Base-by-base conservation (phyloP, 1,140 invertebrate genomes). In the Ridgeia piscesae region DNA sequence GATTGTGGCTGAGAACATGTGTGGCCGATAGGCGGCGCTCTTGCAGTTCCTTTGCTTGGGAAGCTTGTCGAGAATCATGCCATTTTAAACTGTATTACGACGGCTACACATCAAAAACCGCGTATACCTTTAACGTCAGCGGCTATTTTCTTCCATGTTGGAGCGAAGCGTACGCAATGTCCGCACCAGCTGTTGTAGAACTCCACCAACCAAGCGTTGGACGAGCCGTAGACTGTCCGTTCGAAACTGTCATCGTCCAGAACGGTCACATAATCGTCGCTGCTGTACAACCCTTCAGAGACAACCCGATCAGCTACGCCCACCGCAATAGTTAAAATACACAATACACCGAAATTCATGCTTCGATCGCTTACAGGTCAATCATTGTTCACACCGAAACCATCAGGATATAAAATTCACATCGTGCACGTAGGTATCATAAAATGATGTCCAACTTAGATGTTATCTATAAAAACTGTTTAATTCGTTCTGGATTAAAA, bases 171-270 rank as follows among this genome's bases (percentile, higher is more conserved):
- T 33, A 95, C 94, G 94, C 95, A 96, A 91, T 96, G 95, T 33
- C 95, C 96, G 93, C 96, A 96, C 96, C 96, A 96, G 92, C 94
- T 94, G 93, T 95, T 95, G 93, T 96, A 96, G 93, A 96, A 96
- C 91, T 96, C 94, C 35, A 96, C 94, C 91, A 91, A 17, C 91
- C 91, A 91, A 50, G 48, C 11, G 34, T 42, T 33, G 6, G 34
- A 35, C 34, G 89, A 90, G 14, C 89, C 89, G 89, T 90, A 35
- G 31, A 90, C 89, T 11, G 35, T 34, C 4, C 35, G 89, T 34
- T 8, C 17, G n/a, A 90, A 90, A 35, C 21, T 90, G 89, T 34
- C 35, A 34, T 34, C 89, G 31, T 90, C 89, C 1, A 90, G 33
- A 14, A 33, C n/a, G 1, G 35, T 35, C 89, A 90, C 89, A 35